Evolutionary conservation across 2,888 invertebrate species (phyloP), one percentile per base, ranked within the genome.

Genomic region (Platypus cylindrus): DNA sequence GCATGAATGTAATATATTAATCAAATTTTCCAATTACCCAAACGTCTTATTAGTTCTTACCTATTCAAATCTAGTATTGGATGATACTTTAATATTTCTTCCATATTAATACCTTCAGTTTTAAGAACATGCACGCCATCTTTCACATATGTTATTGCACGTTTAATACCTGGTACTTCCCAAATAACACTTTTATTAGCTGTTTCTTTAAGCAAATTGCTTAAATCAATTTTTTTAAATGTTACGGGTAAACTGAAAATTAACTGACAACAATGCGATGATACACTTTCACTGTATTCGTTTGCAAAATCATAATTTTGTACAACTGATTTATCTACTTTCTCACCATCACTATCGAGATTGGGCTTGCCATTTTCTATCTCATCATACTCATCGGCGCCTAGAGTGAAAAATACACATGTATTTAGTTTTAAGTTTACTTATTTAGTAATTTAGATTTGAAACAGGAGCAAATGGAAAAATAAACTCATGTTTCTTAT

Each of bases 31-130:
- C n/a, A n/a, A n/a, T n/a, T n/a, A n/a, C n/a, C n/a, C n/a, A n/a
- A n/a, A n/a, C n/a, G 20, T 20, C 5, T 20, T 7, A 7, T 20
- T 20, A 20, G 20, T 20, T 3, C 28, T 17, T 32, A 36, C 40
- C 72, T 73, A 50, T 84, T 79, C 30, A 95, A 60, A 59, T 93
- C 79, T 17, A 95, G 60, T 3, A 87, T 55, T 34, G 81, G 66
- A 33, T 75, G 67, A 56, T 87, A 81, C 50, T 83, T 80, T 51
- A 80, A 87, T 78, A 98, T 83, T 65, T 87, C 87, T 71, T 75
- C 65, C 35, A 97, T 78, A 55, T 97, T 97, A 31, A 95, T 82
- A 3, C 97, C 98, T 54, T 98, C 97, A 0, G 97, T 97, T 62
- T 87, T 86, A 1, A 98, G 66, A 42, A 76, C 70, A 1, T 78